Evolutionary conservation across 2,888 invertebrate genomes (phyloP), one percentile per base, ranked within the genome.

Genomic region (Epirrita christyi): DNA sequence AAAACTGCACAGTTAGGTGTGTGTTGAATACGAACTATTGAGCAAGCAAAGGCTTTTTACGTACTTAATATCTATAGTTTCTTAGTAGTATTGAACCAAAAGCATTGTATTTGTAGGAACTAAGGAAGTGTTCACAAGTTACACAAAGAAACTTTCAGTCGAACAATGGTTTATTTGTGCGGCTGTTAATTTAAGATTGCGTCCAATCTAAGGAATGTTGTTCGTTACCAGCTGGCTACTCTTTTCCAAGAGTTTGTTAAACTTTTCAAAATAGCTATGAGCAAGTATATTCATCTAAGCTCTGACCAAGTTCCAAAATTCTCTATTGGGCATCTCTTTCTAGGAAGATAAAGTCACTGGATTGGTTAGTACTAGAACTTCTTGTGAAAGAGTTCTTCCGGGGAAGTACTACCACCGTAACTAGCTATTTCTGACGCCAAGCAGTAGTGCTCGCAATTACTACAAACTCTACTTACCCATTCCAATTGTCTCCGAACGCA

Each of bases 101-200:
- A 46, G 44, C 38, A 49, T 44, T 55, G 37, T 42, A 32, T 27
- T 15, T 15, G 54, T 15, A 28, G 2, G 9, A 6, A 29, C 4
- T 29, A 5, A 6, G 55, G 32, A 29, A 48, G 44, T 38, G 42
- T 15, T 38, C n/a, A 27, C 28, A n/a, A 47, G 42, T 28, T 13
- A 43, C 54, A 47, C 54, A 42, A 37, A 47, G 43, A 32, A 47
- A 29, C 48, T 48, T 48, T 43, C 43, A 54, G 15, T 3, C 15
- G 27, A 55, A 48, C 54, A 55, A 48, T 55, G 38, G 37, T 28
- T 28, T 44, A 43, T 42, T 37, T 42, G 37, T 43, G 38, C 42
- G 37, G 43, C 29, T 10, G 29, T 48, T 48, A 28, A 43, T 55
- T 48, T 55, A 29, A 55, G 48, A 48, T 44, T 28, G 47, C 42